A percentile compares a stretch with the other conserved stretches of the same genome.
These are phyloP conservation scores for Etheostoma nigrum DNA, from an alignment of 2,797 vertebrate genomes.

Conservation along the genomic window DNA sequence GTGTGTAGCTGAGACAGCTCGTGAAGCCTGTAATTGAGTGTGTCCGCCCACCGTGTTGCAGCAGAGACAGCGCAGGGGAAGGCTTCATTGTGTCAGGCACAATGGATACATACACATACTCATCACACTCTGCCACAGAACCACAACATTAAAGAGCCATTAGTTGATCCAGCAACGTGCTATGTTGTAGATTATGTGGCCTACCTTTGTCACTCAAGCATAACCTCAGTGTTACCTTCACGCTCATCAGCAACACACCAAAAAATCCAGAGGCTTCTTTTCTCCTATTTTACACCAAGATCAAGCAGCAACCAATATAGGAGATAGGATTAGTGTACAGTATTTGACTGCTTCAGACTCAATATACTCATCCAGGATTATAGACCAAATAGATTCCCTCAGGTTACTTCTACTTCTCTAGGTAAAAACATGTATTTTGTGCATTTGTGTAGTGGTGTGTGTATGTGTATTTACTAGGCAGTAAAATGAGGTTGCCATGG, in stretches of 20 bases:
- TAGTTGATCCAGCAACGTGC: constrained; percentile 5
- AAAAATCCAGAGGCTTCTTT: constrained; percentile 16
- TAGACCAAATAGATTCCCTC: not conserved
- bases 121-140: constrained; percentile 41
- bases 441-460: constrained; percentile 11
- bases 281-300: constrained; percentile 1
- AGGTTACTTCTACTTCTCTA: constrained; percentile 7
- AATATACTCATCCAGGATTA: not conserved
- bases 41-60: constrained; percentile 82
- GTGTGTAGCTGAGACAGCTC: constrained; percentile 55
- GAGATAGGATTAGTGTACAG: not conserved
- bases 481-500: constrained; percentile 57
- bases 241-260: not conserved
- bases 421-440: constrained; percentile 11
- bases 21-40: constrained; percentile 84
- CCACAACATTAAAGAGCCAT: constrained; percentile 28
- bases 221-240: constrained; percentile 11
- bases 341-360: constrained; percentile 10
- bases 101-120: constrained; percentile 60
- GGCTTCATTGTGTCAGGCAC: constrained; percentile 74
- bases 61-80: constrained; percentile 66
- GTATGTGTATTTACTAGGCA: constrained; percentile 12
- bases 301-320: not conserved
- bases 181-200: constrained; percentile 9
- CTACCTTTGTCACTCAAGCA: constrained; percentile 3